Conservation (phyloP, 2,888 invertebrate genomes). For the Chironomus tentans region DNA sequence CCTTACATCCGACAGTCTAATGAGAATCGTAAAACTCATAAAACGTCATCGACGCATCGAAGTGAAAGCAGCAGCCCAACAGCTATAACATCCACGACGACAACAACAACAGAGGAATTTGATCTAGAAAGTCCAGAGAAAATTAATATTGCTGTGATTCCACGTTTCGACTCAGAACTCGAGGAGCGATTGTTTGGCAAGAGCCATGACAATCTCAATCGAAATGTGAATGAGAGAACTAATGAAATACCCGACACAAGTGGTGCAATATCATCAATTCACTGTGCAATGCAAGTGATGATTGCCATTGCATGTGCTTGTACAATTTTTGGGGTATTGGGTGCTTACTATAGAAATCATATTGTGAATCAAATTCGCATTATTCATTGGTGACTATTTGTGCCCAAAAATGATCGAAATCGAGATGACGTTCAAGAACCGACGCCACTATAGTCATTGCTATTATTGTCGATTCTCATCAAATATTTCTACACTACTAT, state of each 20-base stretch:
- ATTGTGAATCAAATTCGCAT: constrained; percentile 41
- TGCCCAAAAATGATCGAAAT: constrained; percentile 11
- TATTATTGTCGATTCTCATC: constrained; percentile 8
- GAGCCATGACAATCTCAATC: constrained; percentile 7
- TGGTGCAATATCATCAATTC: constrained; percentile 41
- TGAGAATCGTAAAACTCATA: neutral
- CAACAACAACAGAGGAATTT: constrained; percentile 10
- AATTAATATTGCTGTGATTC: constrained; percentile 42
- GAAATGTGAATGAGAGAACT: constrained; percentile 4
- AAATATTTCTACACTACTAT: neutral
- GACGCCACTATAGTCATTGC: neutral
- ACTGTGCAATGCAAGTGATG: constrained; percentile 44
- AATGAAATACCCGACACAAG: constrained; percentile 33
- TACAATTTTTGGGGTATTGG: constrained; percentile 42
- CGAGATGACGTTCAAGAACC: neutral
- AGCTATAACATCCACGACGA: neutral
- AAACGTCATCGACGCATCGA: neutral
- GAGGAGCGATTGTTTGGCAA: constrained; percentile 31
- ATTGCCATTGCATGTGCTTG: constrained; percentile 43
- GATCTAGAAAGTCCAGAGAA: constrained; percentile 35
- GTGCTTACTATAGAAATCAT: constrained; percentile 42
- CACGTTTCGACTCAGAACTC: constrained; percentile 41
- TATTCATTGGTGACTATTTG: constrained; percentile 39
- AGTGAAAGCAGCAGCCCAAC: too few species aligned
- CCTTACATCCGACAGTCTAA: constrained; percentile 31